Conservation (phyloP, 2,113 vertebrate genomes). For the Telmatochromis brichardi region DNA sequence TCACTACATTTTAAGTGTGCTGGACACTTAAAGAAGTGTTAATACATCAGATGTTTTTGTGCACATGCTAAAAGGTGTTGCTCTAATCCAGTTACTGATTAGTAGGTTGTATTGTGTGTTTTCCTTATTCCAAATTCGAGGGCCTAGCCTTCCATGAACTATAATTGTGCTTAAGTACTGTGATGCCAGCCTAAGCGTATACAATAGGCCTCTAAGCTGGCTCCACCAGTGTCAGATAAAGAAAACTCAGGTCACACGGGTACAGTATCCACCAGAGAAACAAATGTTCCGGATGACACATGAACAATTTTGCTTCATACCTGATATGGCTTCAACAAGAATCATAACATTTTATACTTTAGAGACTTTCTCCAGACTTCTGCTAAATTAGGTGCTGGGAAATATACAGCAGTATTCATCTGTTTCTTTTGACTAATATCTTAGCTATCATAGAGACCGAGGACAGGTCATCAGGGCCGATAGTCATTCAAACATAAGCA, state of each 20-base stretch:
- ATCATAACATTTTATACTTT: neutral
- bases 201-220: neutral
- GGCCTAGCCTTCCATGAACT: neutral
- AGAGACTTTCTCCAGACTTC: neutral
- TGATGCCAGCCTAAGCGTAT: neutral
- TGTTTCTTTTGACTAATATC: neutral
- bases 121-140: neutral
- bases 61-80: neutral
- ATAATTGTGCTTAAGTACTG: neutral
- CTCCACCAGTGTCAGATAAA: neutral
- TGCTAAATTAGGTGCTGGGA: neutral
- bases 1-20: neutral
- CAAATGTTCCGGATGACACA: neutral
- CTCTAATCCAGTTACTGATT: neutral
- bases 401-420: neutral
- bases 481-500: neutral
- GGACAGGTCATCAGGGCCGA: neutral
- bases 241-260: neutral
- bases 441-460: neutral
- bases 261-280: neutral
- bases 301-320: neutral
- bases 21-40: neutral
- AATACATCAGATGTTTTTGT: neutral
- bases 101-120: neutral
- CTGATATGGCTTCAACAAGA: neutral